phyloP scores from a whole-genome alignment of 2,113 vertebrate species.

The Mola mola region DNA sequence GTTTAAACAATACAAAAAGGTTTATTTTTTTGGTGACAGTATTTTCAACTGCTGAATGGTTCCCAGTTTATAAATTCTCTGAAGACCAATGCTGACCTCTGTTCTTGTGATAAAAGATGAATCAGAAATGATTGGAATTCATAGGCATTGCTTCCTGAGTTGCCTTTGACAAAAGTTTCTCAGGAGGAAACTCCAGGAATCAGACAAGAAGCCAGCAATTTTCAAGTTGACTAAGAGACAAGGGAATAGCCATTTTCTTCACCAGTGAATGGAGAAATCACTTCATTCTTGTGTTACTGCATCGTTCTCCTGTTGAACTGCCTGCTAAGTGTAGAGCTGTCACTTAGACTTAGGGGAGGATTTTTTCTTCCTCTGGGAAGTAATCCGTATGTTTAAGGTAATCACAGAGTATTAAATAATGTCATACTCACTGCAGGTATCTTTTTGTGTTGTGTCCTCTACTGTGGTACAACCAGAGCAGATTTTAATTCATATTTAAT shows the following conservation, averaged over 20 bases:
- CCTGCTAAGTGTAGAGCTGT: slow-evolving; percentile 54
- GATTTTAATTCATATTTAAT: slow-evolving; percentile 59
- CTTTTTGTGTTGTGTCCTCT: slow-evolving; percentile 39
- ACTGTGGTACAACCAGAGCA: slow-evolving; percentile 59
- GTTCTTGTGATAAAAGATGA: not conserved
- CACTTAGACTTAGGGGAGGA: slow-evolving; percentile 65
- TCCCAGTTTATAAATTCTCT: not conserved
- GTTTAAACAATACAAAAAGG: too few relatives aligned
- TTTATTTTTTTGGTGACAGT: not conserved
- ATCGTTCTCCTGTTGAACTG: slow-evolving; percentile 39
- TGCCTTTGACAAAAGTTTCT: slow-evolving; percentile 6
- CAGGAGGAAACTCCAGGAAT: slow-evolving; percentile 1
- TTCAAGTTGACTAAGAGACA: slow-evolving; percentile 66
- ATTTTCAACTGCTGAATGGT: not conserved
- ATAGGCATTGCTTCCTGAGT: not conserved
- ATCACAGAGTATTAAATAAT: slow-evolving; percentile 65
- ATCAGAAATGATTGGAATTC: not conserved
- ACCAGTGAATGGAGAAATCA: slow-evolving; percentile 76
- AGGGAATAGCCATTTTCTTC: slow-evolving; percentile 70
- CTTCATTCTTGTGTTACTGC: slow-evolving; percentile 57
- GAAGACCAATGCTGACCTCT: not conserved
- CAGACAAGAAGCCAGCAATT: slow-evolving; percentile 38
- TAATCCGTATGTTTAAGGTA: slow-evolving; percentile 69
- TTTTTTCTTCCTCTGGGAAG: slow-evolving; percentile 39
- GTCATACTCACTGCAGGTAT: slow-evolving; percentile 57